Conservation (phyloP, 2,113 vertebrate genomes). For the Scophthalmus maximus region DNA sequence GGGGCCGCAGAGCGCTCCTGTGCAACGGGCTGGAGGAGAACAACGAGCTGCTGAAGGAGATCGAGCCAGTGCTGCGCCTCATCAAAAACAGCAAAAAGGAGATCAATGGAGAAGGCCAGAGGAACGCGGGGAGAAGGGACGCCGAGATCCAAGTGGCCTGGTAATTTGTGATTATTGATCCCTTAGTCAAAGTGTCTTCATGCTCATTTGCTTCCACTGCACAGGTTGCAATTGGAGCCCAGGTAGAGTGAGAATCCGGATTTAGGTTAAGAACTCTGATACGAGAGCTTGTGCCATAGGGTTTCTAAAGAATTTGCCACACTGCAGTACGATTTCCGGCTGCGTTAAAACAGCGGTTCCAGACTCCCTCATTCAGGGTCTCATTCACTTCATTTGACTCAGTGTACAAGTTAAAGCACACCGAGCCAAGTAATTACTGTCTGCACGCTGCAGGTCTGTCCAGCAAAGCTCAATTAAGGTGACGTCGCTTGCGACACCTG, state of each 20-base stretch:
- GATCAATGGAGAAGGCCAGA: slow-evolving; percentile 81
- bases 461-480: too few species aligned
- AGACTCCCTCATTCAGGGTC: slow-evolving; percentile 21
- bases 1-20: slow-evolving; percentile 65
- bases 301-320: background rate
- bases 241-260: too few species aligned
- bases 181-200: slow-evolving; percentile 28
- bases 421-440: slow-evolving; percentile 16
- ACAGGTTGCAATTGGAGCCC: background rate
- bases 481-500: too few species aligned
- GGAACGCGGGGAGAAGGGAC: slow-evolving; percentile 85
- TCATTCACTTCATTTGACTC: slow-evolving; percentile 52
- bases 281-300: too few species aligned
- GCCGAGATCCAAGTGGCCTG: slow-evolving; percentile 93
- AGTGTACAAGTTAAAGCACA: slow-evolving; percentile 13
- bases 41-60: slow-evolving; percentile 92
- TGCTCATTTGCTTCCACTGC: slow-evolving; percentile 6
- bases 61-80: slow-evolving; percentile 91
- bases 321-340: slow-evolving; percentile 18
- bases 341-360: background rate
- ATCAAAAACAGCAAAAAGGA: slow-evolving; percentile 86
- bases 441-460: too few species aligned
- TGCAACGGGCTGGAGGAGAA: slow-evolving; percentile 86
- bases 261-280: too few species aligned
- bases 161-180: slow-evolving; percentile 81